Evolutionary conservation across 2,113 vertebrate genomes (phyloP).

Genomic region (Elaphurus davidianus): DNA sequence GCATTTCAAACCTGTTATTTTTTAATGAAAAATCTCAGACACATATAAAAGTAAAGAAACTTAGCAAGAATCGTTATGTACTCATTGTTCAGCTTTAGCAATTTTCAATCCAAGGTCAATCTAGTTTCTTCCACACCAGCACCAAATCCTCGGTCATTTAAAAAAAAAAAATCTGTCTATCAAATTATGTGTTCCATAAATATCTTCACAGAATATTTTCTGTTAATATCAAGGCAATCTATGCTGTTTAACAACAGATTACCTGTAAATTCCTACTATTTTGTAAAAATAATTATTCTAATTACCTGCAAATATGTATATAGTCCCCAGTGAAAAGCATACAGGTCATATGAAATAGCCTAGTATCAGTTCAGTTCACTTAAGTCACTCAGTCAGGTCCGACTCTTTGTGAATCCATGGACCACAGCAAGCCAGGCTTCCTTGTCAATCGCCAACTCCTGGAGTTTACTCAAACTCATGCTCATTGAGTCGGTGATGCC

Average conservation of each 20-base stretch:
- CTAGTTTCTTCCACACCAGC: not conserved
- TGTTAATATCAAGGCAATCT: not conserved
- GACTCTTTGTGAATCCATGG: not conserved
- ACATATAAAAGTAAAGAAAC: not conserved
- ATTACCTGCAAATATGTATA: not conserved
- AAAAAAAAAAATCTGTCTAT: not conserved
- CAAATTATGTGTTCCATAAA: not conserved
- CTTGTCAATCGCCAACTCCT: not conserved
- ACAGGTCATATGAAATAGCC: not conserved
- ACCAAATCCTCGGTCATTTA: accelerated
- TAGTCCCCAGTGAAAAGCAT: not conserved
- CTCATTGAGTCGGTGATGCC: not conserved
- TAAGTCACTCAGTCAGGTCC: not conserved
- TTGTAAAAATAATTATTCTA: not conserved
- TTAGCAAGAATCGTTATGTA: not conserved
- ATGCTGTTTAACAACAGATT: not conserved
- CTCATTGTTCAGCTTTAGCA: not conserved
- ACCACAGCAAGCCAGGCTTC: not conserved
- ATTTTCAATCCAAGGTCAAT: not conserved
- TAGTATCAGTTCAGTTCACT: not conserved
- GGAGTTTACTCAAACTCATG: not conserved
- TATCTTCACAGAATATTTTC: not conserved
- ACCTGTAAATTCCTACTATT: not conserved
- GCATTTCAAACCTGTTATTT: not conserved
- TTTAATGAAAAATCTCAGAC: not conserved